Evolutionary conservation across 2,113 vertebrate species (phyloP).

Genomic region (Mungos mungo): DNA sequence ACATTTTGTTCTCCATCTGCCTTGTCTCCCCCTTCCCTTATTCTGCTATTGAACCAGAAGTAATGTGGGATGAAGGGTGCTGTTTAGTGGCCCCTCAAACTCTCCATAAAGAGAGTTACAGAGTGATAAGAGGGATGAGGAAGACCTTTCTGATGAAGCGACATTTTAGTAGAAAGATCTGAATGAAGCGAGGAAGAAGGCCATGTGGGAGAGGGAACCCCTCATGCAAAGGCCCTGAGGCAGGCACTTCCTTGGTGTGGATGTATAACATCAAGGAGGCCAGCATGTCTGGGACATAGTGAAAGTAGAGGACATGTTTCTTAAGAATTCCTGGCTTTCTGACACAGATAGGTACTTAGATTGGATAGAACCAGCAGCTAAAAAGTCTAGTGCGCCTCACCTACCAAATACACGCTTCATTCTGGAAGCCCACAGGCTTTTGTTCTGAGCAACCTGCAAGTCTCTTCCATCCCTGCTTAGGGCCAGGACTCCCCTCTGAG

Average conservation of each 20-base stretch:
- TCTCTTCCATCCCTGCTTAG: background rate
- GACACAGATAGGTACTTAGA: conserved; percentile 50
- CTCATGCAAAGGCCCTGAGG: background rate
- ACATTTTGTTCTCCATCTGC: background rate
- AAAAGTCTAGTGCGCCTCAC: conserved; percentile 36
- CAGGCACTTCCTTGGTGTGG: background rate
- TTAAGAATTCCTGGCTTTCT: conserved; percentile 54
- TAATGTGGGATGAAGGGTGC: background rate
- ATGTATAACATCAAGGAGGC: background rate
- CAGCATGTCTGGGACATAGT: background rate
- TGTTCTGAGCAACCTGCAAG: conserved; percentile 51
- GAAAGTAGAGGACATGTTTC: conserved; percentile 17
- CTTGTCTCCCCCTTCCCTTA: background rate
- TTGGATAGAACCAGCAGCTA: conserved; percentile 55
- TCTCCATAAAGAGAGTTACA: background rate
- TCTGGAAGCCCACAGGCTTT: conserved; percentile 27
- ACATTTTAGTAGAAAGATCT: background rate
- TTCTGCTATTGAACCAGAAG: background rate
- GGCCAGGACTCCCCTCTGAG: conserved; percentile 53
- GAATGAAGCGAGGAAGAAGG: background rate
- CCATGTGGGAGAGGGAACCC: background rate
- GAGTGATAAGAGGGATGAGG: background rate
- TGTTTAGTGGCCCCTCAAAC: background rate
- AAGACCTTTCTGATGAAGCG: background rate
- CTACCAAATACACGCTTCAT: conserved; percentile 57